phyloP scores from a whole-genome alignment of 2,797 vertebrate species.

The Gobio occitaniae region DNA sequence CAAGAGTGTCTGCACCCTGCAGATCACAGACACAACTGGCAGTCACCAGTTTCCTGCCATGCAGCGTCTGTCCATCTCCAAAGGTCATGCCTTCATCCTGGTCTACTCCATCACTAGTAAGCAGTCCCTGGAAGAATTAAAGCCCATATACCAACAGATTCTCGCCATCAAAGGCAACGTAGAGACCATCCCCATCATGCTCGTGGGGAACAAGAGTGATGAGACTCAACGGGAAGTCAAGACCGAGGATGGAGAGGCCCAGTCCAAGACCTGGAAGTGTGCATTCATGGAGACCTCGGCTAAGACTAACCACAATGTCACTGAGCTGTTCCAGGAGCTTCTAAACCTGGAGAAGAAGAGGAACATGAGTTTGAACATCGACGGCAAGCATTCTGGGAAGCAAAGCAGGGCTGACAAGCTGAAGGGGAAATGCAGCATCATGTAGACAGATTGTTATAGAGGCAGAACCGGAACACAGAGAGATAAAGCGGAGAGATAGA shows the following conservation, averaged over 20 bases:
- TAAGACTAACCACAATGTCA: slow-evolving; percentile 98
- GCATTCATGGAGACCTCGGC: slow-evolving; percentile 99
- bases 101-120: slow-evolving; percentile 94
- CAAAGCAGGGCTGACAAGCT: slow-evolving; percentile 93
- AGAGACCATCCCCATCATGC: slow-evolving; percentile 95
- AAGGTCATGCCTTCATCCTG: slow-evolving; percentile 94
- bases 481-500: slow-evolving; percentile 26
- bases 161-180: slow-evolving; percentile 94
- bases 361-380: slow-evolving; percentile 94
- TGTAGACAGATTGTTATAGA: slow-evolving; percentile 76
- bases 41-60: slow-evolving; percentile 98
- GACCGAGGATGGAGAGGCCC: slow-evolving; percentile 89
- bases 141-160: slow-evolving; percentile 94
- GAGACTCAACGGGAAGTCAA: slow-evolving; percentile 94
- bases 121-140: slow-evolving; percentile 94
- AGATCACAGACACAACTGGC: slow-evolving; percentile 96
- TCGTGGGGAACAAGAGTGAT: slow-evolving; percentile 97
- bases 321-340: slow-evolving; percentile 97
- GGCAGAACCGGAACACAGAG: neutral
- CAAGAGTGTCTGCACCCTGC: slow-evolving; percentile 94
- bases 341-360: slow-evolving; percentile 95
- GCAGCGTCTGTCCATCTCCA: slow-evolving; percentile 97
- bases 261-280: slow-evolving; percentile 95
- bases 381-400: slow-evolving; percentile 93
- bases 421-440: slow-evolving; percentile 94